These are phyloP conservation scores for Akabosia matsudoensis DNA, from an alignment of 1,140 invertebrate species.

Conservation along the genomic window DNA sequence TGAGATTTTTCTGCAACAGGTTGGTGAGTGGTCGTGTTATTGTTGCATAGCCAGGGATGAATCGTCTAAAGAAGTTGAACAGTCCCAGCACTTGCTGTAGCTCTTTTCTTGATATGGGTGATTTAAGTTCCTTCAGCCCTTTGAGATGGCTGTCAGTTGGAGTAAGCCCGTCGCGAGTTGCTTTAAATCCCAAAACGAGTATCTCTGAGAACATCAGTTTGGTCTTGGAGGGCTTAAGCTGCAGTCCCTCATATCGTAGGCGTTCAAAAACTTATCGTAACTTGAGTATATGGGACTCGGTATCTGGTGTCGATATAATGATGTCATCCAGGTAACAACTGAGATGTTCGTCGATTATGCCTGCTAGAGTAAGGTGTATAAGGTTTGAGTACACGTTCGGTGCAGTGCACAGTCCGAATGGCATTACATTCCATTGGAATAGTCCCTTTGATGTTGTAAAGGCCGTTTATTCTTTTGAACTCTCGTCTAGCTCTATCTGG, in stretches of 20 bases:
- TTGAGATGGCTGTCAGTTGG: not conserved
- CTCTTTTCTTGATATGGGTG: not conserved
- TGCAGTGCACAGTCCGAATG: conserved; percentile 55
- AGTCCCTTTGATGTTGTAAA: conserved; percentile 49
- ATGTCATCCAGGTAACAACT: conserved; percentile 46
- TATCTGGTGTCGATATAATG: conserved; percentile 39
- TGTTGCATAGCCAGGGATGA: not conserved
- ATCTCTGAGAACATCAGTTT: not conserved
- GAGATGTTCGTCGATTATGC: conserved; percentile 37
- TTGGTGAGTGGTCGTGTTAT: not conserved
- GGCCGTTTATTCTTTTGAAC: not conserved
- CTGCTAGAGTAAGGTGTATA: conserved; percentile 53
- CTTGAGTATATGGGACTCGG: conserved; percentile 29
- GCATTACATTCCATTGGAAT: conserved; percentile 51
- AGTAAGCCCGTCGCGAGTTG: not conserved
- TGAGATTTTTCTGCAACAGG: not conserved
- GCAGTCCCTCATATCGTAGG: not conserved
- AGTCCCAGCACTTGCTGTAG: not conserved
- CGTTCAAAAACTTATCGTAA: not conserved
- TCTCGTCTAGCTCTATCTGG: not conserved
- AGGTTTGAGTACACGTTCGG: conserved; percentile 55
- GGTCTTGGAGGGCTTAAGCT: conserved; percentile 7
- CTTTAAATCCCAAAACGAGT: not conserved
- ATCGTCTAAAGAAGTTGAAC: not conserved
- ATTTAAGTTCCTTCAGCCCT: not conserved